A percentile compares a stretch with the other conserved stretches of the same genome.
These are phyloP conservation scores for Stomorhina lunata DNA, from an alignment of 2,888 invertebrate species.

Conservation along the genomic window DNA sequence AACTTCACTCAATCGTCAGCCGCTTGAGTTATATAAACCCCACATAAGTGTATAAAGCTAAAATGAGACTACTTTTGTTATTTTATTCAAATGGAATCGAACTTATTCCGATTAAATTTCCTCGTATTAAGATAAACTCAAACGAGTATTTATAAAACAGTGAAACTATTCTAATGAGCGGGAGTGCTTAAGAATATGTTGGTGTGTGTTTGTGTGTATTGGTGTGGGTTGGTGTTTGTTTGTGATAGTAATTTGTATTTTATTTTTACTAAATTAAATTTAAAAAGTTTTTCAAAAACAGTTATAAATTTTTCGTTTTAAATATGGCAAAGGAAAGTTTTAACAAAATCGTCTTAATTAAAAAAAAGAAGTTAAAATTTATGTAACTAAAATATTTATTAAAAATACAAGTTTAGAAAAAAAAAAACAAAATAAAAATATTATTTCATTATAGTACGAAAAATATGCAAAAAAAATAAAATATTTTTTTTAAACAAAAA, in stretches of 20 bases:
- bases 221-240: background rate
- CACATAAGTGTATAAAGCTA: no score
- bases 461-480: background rate
- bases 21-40: no score
- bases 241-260: background rate
- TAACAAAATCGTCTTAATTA: slow-evolving; percentile 25
- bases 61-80: no score
- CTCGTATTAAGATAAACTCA: no score
- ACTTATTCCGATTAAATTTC: no score
- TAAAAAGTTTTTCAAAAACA: slow-evolving; percentile 18
- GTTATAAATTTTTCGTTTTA: background rate
- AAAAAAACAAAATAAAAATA: slow-evolving; percentile 8
- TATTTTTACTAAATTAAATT: slow-evolving; percentile 30
- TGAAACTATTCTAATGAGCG: no score
- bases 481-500: slow-evolving; percentile 46
- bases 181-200: no score
- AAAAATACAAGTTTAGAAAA: slow-evolving; percentile 31
- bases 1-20: no score
- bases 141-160: no score
- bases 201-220: background rate
- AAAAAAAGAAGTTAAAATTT: background rate
- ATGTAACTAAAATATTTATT: background rate
- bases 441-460: slow-evolving; percentile 26
- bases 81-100: no score
- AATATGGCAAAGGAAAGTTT: slow-evolving; percentile 55